Evolutionary conservation across 2,888 invertebrate genomes (phyloP).

Genomic region (Willowsia nigromaculata): DNA sequence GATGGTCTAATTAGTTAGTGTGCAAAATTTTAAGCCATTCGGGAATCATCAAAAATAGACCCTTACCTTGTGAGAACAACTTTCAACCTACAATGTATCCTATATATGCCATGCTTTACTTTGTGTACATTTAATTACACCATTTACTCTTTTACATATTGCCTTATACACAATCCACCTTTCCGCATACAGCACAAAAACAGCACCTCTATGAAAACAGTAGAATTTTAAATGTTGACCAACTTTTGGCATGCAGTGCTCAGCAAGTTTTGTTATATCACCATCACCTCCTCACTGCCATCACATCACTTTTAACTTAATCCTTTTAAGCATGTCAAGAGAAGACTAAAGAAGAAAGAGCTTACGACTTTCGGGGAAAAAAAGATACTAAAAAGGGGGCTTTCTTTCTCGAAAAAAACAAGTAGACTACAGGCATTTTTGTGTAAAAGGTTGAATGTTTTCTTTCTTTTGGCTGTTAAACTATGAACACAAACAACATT

Average conservation of each 20-base stretch:
- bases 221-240: neutral
- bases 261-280: neutral
- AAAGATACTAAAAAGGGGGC: neutral
- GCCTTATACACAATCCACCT: no score
- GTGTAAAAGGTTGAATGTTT: no score
- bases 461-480: no score
- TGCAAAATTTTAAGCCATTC: no score
- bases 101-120: neutral
- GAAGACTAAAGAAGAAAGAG: neutral
- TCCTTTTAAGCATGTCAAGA: conserved; percentile 8
- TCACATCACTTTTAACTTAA: conserved; percentile 15
- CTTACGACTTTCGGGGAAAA: neutral
- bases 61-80: no score
- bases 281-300: neutral
- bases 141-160: conserved; percentile 11
- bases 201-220: neutral
- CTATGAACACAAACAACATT: no score
- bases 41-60: no score
- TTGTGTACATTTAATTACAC: conserved; percentile 6
- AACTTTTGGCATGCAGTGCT: neutral
- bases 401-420: neutral
- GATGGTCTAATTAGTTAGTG: no score
- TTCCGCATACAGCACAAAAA: neutral
- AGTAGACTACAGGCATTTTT: no score
- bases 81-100: neutral